These are phyloP conservation scores for Mimas tiliae DNA, from an alignment of 2,888 invertebrate genomes.

Conservation along the genomic window DNA sequence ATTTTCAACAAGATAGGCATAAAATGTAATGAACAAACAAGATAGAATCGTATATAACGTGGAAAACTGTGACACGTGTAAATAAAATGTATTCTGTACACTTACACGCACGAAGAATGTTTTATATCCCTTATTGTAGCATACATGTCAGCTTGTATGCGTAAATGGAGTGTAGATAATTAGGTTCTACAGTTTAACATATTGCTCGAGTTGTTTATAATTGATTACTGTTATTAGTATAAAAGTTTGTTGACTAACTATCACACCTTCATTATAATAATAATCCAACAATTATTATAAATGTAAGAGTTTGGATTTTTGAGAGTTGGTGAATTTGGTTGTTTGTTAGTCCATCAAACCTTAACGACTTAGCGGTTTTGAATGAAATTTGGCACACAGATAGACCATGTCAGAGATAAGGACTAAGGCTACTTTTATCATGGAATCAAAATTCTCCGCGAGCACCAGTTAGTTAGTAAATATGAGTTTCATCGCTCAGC, in stretches of 20 bases:
- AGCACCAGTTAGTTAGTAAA: too few relatives aligned
- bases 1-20: conserved; percentile 6
- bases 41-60: conserved; percentile 7
- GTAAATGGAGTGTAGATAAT: background rate
- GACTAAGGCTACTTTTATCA: too few relatives aligned
- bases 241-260: background rate
- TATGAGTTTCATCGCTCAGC: too few relatives aligned
- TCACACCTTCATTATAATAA: too few relatives aligned
- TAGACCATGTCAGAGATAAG: too few relatives aligned
- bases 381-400: too few relatives aligned
- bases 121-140: background rate
- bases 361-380: background rate
- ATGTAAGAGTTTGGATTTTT: too few relatives aligned
- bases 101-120: background rate
- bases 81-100: conserved; percentile 20
- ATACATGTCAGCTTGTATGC: background rate
- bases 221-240: background rate
- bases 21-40: conserved; percentile 24
- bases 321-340: too few relatives aligned
- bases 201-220: background rate
- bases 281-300: too few relatives aligned
- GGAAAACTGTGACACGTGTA: conserved; percentile 19
- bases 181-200: conserved; percentile 16
- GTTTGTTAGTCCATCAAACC: too few relatives aligned
- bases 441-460: too few relatives aligned